Percentiles rank a stretch among this genome's conserved stretches.
Conservation (phyloP, 1,140 invertebrate species). For the Drosophila kohkoa region DNA sequence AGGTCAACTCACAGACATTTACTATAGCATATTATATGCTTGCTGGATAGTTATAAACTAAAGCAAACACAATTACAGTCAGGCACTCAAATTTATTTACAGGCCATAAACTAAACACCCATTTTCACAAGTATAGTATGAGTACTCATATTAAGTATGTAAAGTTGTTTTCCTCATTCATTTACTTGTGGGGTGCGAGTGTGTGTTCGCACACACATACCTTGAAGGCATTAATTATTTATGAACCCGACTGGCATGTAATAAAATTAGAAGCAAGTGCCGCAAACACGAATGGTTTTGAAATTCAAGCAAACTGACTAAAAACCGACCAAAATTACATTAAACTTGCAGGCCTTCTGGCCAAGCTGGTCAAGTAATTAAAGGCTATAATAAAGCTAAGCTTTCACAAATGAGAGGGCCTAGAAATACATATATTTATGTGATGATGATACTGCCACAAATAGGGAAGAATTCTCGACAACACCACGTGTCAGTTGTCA, state of each 20-base stretch:
- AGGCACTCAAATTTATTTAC: slow-evolving; percentile 69
- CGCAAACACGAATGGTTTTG: slow-evolving; percentile 66
- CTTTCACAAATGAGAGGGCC: slow-evolving; percentile 27
- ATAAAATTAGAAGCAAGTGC: slow-evolving; percentile 72
- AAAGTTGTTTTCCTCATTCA: slow-evolving; percentile 31
- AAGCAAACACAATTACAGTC: slow-evolving; percentile 66
- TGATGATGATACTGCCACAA: slow-evolving; percentile 3
- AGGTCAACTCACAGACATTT: neutral
- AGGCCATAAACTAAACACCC: slow-evolving; percentile 64
- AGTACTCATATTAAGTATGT: slow-evolving; percentile 8
- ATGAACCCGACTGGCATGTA: slow-evolving; percentile 68
- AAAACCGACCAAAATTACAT: slow-evolving; percentile 46
- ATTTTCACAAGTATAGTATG: slow-evolving; percentile 19
- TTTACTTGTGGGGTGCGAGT: slow-evolving; percentile 18
- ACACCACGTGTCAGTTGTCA: slow-evolving; percentile 72
- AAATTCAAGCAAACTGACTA: slow-evolving; percentile 63
- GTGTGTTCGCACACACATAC: slow-evolving; percentile 52
- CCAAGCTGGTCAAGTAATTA: slow-evolving; percentile 67
- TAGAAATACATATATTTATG: neutral
- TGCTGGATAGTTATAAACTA: slow-evolving; percentile 43
- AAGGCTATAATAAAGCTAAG: slow-evolving; percentile 68
- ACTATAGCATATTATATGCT: slow-evolving; percentile 29
- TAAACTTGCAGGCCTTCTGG: slow-evolving; percentile 61
- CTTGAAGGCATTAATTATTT: slow-evolving; percentile 77
- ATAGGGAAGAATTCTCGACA: slow-evolving; percentile 4